Percentiles rank a stretch among this genome's conserved stretches.
phyloP scores from a whole-genome alignment of 2,888 invertebrate species.

The Cylloceria caligata region DNA sequence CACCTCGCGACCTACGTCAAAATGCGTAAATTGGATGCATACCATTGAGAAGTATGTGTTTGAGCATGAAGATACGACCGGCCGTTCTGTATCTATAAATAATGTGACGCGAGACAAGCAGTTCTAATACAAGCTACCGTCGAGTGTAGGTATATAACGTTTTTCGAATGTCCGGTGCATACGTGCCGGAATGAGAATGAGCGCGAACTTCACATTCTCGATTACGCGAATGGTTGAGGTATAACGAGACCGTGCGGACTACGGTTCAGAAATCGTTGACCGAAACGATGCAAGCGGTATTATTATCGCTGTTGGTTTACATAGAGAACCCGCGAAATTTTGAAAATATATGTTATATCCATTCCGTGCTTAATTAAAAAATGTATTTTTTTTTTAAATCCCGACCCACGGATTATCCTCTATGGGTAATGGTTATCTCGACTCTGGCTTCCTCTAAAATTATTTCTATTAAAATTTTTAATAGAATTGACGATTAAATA shows the following conservation, averaged over 20 bases:
- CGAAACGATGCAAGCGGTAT: slow-evolving; percentile 8
- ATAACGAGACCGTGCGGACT: slow-evolving; percentile 35
- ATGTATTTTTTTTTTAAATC: too few relatives aligned
- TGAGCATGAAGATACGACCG: background rate
- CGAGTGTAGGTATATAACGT: background rate
- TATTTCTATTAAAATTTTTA: too few relatives aligned
- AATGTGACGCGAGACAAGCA: slow-evolving; percentile 39
- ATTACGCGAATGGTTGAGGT: slow-evolving; percentile 51
- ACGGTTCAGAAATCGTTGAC: slow-evolving; percentile 9
- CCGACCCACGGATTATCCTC: too few relatives aligned
- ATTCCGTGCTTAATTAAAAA: background rate
- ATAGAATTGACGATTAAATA: too few relatives aligned
- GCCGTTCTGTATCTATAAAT: slow-evolving; percentile 57
- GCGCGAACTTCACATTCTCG: slow-evolving; percentile 44
- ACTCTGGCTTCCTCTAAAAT: too few relatives aligned
- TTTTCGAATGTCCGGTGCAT: slow-evolving; percentile 21
- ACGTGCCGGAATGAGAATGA: slow-evolving; percentile 47
- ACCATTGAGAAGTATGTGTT: slow-evolving; percentile 42
- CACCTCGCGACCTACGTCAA: slow-evolving; percentile 62
- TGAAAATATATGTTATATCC: too few relatives aligned
- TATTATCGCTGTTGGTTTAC: background rate
- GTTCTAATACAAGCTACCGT: slow-evolving; percentile 24
- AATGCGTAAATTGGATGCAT: slow-evolving; percentile 65
- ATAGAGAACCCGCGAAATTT: background rate
- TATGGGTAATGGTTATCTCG: too few relatives aligned